Evolutionary conservation across 2,797 vertebrate genomes (phyloP), one percentile per base, ranked within the genome.

Genomic region (Platyrinchus mystaceus): DNA sequence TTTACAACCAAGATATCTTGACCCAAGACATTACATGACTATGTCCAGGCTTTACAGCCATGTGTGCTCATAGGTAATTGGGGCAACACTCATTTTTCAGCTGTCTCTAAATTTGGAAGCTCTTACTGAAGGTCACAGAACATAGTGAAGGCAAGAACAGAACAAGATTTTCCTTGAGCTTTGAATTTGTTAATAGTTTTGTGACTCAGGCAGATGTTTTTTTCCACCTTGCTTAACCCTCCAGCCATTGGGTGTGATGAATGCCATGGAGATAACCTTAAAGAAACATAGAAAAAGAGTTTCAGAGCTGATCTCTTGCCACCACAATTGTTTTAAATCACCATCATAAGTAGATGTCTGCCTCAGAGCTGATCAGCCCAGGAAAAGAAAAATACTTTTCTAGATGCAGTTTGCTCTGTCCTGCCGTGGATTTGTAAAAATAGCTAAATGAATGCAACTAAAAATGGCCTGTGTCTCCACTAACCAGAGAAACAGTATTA

Each of bases 11-110:
- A 6, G 5, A 1, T n/a, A 6, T 53, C 59, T 69, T 30, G 18
- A 52, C 5, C 2, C 8, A 43, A 67, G 24, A 4, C 20, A 22
- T 44, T 18, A 36, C 4, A 13, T 11, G 2, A 12, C 21, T 56
- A 32, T 67, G 13, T 27, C 46, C 62, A 76, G 39, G 21, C 10
- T 63, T 85, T 5, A 32, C 8, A 58, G 13, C 2, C 59, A 6
- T 3, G 9, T 13, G 0, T 0, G 12, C 18, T 68, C 46, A 8
- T 41, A 5, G 0, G 2, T 18, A 28, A 7, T 1, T 78, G 22
- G 24, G 47, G 47, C 6, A 77, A 43, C 7, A 32, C 5, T 43
- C 3, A 43, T 60, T 66, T 87, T 83, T 83, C 6, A 76, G 30
- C 7, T 8, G 3, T 26, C 16, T 76, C 23, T 70, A 22, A 52